Conservation (phyloP, 2,113 vertebrate genomes). For the Mustela lutreola region DNA sequence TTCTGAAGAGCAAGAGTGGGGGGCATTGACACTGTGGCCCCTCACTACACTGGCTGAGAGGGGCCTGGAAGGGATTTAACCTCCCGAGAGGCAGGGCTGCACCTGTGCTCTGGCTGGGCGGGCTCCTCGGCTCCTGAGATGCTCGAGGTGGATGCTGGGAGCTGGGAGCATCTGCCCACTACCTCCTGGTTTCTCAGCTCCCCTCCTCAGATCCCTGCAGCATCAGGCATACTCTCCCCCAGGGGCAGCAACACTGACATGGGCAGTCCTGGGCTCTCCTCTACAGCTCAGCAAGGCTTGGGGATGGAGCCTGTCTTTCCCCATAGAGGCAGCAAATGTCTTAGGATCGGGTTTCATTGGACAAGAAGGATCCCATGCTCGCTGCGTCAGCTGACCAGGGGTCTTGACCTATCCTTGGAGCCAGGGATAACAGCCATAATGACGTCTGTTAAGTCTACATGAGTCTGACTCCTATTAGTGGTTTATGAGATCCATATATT, state of each 20-base stretch:
- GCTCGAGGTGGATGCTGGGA: not conserved
- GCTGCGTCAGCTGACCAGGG: not conserved
- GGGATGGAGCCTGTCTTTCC: not conserved
- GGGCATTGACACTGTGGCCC: not conserved
- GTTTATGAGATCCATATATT: not conserved
- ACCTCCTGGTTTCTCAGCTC: not conserved
- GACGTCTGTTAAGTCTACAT: not conserved
- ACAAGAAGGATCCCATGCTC: not conserved
- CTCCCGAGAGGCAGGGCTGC: not conserved
- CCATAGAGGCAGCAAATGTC: not conserved
- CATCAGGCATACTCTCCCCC: not conserved
- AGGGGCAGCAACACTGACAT: not conserved
- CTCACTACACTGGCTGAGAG: not conserved
- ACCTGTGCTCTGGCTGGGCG: not conserved
- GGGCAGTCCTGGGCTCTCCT: not conserved
- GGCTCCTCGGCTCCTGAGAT: not conserved
- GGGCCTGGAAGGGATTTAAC: too few species aligned
- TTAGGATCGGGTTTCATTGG: not conserved
- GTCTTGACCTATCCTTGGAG: not conserved
- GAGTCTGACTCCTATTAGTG: not conserved
- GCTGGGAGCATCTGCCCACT: accelerated
- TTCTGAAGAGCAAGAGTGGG: not conserved
- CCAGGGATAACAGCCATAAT: not conserved
- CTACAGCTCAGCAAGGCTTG: not conserved
- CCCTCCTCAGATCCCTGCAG: not conserved